phyloP scores from a whole-genome alignment of 2,797 vertebrate species.

The Arnoldichthys spilopterus region DNA sequence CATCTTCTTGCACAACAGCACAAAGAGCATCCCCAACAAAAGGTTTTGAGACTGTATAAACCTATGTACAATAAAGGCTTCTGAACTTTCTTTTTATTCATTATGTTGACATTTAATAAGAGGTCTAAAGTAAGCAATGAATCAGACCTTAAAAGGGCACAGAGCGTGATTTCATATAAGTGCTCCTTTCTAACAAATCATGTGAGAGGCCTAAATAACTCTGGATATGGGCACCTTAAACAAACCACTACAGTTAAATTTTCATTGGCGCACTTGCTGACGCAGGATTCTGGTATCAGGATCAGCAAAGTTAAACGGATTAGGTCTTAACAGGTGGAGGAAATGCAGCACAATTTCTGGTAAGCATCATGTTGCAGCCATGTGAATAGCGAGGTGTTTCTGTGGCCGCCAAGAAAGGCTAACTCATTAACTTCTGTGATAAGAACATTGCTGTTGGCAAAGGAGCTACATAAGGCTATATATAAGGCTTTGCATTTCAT shows the following conservation, averaged over 20 bases:
- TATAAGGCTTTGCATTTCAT: neutral
- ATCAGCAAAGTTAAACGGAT: neutral
- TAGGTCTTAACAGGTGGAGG: neutral
- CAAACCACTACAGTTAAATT: neutral
- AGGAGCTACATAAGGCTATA: neutral
- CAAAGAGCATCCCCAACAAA: neutral
- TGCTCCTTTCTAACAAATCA: neutral
- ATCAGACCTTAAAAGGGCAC: neutral
- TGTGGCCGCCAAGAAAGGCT: neutral
- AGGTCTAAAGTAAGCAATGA: neutral
- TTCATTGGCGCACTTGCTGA: constrained; percentile 2
- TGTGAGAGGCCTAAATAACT: neutral
- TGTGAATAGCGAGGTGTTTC: neutral
- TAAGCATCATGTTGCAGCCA: neutral
- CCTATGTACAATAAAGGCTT: neutral
- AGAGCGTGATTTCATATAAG: neutral
- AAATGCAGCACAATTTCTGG: neutral
- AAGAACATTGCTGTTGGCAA: neutral
- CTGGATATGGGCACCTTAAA: neutral
- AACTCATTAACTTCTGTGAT: constrained; percentile 1
- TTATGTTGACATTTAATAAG: neutral
- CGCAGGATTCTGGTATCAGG: neutral
- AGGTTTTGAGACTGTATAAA: neutral
- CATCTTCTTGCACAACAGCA: neutral
- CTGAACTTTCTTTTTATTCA: neutral